These are phyloP conservation scores for Formica aserva DNA, from an alignment of 2,888 invertebrate species.

Conservation along the genomic window DNA sequence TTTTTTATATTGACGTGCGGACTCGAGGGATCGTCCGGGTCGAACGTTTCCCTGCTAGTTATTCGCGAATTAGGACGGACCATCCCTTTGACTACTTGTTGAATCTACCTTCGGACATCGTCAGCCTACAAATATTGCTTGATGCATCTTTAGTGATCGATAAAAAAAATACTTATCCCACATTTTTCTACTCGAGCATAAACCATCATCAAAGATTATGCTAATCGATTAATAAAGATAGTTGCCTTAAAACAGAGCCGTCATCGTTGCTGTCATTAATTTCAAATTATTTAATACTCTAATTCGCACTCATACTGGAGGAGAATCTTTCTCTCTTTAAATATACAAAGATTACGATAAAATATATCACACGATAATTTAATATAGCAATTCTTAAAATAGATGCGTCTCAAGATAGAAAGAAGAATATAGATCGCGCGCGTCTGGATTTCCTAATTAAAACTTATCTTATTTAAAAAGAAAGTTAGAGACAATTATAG, in stretches of 20 bases:
- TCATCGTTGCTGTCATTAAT: not conserved
- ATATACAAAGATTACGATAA: not conserved
- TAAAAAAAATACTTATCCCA: not conserved
- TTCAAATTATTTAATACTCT: not conserved
- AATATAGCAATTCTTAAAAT: not conserved
- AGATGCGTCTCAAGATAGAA: not conserved
- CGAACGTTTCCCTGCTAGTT: not conserved
- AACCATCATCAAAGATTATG: not conserved
- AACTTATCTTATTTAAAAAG: slow-evolving; percentile 8
- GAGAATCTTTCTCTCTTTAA: not conserved
- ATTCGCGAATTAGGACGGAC: slow-evolving; percentile 7
- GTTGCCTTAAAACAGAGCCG: not conserved
- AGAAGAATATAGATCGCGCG: not conserved
- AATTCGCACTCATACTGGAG: not conserved
- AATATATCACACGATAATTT: not conserved
- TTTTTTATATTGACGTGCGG: slow-evolving; percentile 13
- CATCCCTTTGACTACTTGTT: slow-evolving; percentile 42
- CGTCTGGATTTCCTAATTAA: not conserved
- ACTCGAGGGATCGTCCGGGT: not conserved
- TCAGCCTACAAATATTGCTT: slow-evolving; percentile 4
- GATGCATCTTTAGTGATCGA: not conserved
- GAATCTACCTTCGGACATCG: slow-evolving; percentile 30
- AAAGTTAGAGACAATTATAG: not conserved
- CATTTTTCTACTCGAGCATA: not conserved
- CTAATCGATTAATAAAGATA: not conserved